Base-by-base conservation (phyloP, 2,888 invertebrate species). In the Calliphora vomitoria region DNA sequence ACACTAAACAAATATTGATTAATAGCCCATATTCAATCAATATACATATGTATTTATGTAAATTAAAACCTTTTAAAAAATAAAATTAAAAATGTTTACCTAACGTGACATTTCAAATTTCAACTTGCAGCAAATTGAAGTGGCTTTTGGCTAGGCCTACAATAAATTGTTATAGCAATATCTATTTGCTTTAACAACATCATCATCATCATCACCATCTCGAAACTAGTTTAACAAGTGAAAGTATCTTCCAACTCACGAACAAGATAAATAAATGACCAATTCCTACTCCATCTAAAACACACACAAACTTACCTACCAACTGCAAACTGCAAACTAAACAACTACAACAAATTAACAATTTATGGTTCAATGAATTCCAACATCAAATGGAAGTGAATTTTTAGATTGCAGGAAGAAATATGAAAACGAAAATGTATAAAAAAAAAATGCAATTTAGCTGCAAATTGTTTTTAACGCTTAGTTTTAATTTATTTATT, bases 151-250 rank as follows among this genome's bases (percentile, higher is more conserved):
- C 38, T 35, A 15, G 8, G 8, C 31, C 4, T 13, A 47, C 13
- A 64, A 72, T 11, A 64, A 64, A 20, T n/a, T 55, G 47, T 72
- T 72, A 53, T 44, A 62, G 55, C 71, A 58, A 53, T 38, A 55
- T 6, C 20, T 18, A 76, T 60, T 75, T 60, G 18, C 31, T 60
- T 74, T 55, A 35, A 44, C 58, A 80, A 82, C 84, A 84, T 78
- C 50, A n/a, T n/a, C 74, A 80, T 84, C 84, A 84, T 78, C 50
- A n/a, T n/a, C 74, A 62, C 25, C n/a, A 50, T n/a, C 74, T 68
- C 35, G 10, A 79, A 87, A 87, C 87, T 82, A 53, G 87, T 85
- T 85, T 71, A 62, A 35, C 84, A 82, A 84, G 87, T 87, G 87
- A 87, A 87, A 87, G 87, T 85, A 81, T 85, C 84, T 85, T 79